These are phyloP conservation scores for Globodera ellingtonae DNA, from an alignment of 1,140 invertebrate genomes.

Conservation along the genomic window DNA sequence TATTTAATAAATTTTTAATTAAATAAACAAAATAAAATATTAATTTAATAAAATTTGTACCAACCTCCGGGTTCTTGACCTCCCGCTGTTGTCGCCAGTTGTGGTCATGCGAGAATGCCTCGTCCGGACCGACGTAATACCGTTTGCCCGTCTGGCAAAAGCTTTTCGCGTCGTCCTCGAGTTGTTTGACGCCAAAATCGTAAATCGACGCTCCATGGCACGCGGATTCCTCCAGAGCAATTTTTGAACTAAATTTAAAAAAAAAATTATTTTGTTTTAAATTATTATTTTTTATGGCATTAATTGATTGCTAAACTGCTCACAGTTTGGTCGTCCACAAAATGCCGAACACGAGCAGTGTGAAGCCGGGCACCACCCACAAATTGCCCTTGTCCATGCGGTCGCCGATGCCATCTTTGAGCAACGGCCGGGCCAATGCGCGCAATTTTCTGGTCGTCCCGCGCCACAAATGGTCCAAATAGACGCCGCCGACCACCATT, in stretches of 20 bases:
- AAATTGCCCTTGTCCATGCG: slow-evolving; percentile 43
- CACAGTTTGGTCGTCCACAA: slow-evolving; percentile 44
- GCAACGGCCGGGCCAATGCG: slow-evolving; percentile 26
- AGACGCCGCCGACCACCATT: slow-evolving; percentile 75
- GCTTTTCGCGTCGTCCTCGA: slow-evolving; percentile 44
- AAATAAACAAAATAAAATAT: slow-evolving; percentile 2
- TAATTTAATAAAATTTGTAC: not conserved
- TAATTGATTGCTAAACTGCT: not conserved
- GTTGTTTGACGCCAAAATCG: slow-evolving; percentile 33
- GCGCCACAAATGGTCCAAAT: slow-evolving; percentile 70
- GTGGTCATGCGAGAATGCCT: slow-evolving; percentile 31
- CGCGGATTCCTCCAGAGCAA: slow-evolving; percentile 34
- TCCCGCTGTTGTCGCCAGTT: slow-evolving; percentile 26
- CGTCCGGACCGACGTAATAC: slow-evolving; percentile 37
- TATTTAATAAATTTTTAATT: not conserved
- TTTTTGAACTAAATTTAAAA: slow-evolving; percentile 25
- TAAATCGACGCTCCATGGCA: slow-evolving; percentile 39
- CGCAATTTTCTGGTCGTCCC: slow-evolving; percentile 28
- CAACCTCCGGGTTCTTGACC: slow-evolving; percentile 42
- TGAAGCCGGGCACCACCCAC: slow-evolving; percentile 44
- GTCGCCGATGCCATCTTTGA: slow-evolving; percentile 45
- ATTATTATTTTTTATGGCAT: too few species aligned
- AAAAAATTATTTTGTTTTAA: too few species aligned
- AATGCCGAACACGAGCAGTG: slow-evolving; percentile 37
- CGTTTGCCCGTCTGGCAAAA: slow-evolving; percentile 40